These are phyloP conservation scores for Ceyx cyanopectus DNA, from an alignment of 2,113 vertebrate species.

Conservation along the genomic window DNA sequence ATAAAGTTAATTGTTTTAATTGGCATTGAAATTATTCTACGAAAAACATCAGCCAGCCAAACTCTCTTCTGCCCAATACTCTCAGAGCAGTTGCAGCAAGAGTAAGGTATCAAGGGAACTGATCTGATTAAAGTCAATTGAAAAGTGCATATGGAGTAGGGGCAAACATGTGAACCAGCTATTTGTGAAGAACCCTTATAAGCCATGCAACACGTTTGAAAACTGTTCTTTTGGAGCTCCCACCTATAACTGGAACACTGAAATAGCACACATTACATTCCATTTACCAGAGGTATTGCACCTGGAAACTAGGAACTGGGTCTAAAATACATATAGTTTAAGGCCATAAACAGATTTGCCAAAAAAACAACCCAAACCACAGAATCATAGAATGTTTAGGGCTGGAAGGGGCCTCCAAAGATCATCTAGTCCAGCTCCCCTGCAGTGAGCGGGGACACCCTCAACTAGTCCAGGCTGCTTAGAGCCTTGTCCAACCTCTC, in stretches of 20 bases:
- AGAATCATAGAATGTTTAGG: too few relatives aligned
- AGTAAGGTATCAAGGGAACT: background rate
- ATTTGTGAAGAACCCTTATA: background rate
- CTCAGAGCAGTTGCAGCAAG: background rate
- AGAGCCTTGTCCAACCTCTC: too few relatives aligned
- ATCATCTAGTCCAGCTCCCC: too few relatives aligned
- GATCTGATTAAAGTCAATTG: slow-evolving; percentile 10
- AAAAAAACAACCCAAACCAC: background rate
- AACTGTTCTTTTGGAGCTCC: background rate
- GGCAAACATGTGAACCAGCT: background rate
- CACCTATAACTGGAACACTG: background rate
- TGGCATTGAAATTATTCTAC: background rate
- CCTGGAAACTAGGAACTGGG: background rate
- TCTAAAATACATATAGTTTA: background rate
- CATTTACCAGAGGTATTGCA: background rate
- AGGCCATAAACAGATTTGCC: background rate
- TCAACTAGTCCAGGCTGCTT: too few relatives aligned
- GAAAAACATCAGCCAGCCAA: background rate
- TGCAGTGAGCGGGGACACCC: too few relatives aligned
- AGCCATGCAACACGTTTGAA: background rate
- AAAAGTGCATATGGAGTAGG: background rate
- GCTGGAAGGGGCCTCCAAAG: too few relatives aligned
- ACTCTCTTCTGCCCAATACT: background rate
- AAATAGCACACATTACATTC: background rate
- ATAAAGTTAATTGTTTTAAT: slow-evolving; percentile 33